Base-by-base conservation (phyloP, 2,113 vertebrate genomes). In the Pelobates fuscus region DNA sequence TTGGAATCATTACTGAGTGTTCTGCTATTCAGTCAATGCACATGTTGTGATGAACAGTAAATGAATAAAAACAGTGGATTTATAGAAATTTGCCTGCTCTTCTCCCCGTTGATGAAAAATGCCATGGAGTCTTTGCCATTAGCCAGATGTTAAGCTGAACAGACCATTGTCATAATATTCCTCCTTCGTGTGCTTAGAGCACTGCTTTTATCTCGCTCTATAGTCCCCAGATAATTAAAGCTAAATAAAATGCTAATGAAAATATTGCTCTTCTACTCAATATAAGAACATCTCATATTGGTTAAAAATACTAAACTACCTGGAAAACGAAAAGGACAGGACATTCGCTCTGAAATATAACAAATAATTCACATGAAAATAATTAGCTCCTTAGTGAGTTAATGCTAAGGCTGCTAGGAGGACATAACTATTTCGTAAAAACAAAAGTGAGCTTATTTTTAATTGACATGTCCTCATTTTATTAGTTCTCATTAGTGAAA, bases 371-470 rank as follows among this genome's bases (percentile, higher is more conserved):
- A 37, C 32, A 37, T 5, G 32, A 37, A 37, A 37, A 37, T 37
- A 37, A 37, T 37, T 37, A 37, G 32, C 32, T 37, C 32, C 32
- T 37, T 37, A 37, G 32, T 37, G 32, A n/a, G 32, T 37, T 37
- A 37, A 5, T 1, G 5, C 5, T 37, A 37, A 37, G 10, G 32
- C 5, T 37, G 32, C 10, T 37, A 10, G 32, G 5, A 37, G 32
- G 32, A 37, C 32, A 37, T 37, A 57, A 24, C 11, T 37, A 58
- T 3, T 58, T 57, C 29, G 57, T 69, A 37, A 58, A 58, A 29
- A 24, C n/a, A 58, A 57, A 55, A 55, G 46, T 24, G 20, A 69
- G 49, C 17, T 58, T 55, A 69, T 69, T 32, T 69, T 58, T 55
- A 57, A 69, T 69, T 24, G 57, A 23, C 37, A 20, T 21, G 32